Evolutionary conservation across 1,140 invertebrate genomes (phyloP).

Genomic region (Lepidurus couesii): DNA sequence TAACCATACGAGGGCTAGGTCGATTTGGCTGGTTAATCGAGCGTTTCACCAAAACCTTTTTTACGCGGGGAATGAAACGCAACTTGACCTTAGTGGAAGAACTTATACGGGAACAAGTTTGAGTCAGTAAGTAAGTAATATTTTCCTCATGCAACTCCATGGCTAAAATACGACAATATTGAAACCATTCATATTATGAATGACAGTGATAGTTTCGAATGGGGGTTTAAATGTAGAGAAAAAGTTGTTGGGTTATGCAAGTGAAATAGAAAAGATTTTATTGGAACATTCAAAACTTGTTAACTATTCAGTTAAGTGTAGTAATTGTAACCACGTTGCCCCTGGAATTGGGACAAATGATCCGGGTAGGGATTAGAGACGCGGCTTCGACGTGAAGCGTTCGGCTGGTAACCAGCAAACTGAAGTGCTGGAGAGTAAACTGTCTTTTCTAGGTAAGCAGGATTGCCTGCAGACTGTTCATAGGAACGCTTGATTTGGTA

Average conservation of each 20-base stretch:
- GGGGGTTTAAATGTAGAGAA: not conserved
- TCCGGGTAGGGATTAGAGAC: not conserved
- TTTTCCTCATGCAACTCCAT: not conserved
- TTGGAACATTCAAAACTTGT: not conserved
- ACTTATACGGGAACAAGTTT: slow-evolving; percentile 34
- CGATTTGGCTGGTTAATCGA: slow-evolving; percentile 32
- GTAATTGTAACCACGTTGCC: not conserved
- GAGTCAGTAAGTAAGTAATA: not conserved
- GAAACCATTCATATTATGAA: not conserved
- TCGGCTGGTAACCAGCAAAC: not conserved
- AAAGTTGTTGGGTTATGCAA: not conserved
- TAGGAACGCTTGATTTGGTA: not conserved
- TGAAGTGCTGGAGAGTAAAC: not conserved
- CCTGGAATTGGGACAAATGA: not conserved
- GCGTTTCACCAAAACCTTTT: slow-evolving; percentile 32
- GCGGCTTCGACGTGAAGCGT: not conserved
- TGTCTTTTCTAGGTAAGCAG: slow-evolving; percentile 6
- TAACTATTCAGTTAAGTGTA: not conserved
- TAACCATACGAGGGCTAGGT: slow-evolving; percentile 31
- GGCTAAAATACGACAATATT: not conserved
- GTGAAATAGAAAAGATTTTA: not conserved
- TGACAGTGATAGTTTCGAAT: not conserved
- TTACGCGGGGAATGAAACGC: slow-evolving; percentile 34
- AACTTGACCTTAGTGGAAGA: slow-evolving; percentile 41
- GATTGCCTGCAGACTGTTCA: not conserved